Evolutionary conservation across 2,797 vertebrate species (phyloP).

Genomic region (Xyrichtys novacula): DNA sequence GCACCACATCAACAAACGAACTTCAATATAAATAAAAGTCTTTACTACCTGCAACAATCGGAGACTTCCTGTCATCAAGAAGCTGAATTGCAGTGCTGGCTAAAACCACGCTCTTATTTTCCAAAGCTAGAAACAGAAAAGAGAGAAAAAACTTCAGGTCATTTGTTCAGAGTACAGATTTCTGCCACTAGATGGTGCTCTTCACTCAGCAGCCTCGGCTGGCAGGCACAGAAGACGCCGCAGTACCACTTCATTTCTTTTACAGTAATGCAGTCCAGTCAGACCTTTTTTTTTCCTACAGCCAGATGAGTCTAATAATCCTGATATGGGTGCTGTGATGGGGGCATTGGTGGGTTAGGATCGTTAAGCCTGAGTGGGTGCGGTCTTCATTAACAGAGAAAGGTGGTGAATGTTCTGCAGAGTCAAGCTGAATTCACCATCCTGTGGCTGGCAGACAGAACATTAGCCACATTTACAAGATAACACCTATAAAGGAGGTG

Average conservation of each 20-base stretch:
- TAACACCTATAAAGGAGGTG: constrained; percentile 40
- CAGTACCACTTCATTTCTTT: constrained; percentile 39
- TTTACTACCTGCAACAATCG: constrained; percentile 93
- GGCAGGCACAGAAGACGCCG: not conserved
- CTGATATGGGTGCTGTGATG: constrained; percentile 40
- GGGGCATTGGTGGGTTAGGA: constrained; percentile 51
- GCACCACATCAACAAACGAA: not conserved
- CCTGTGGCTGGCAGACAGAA: constrained; percentile 17
- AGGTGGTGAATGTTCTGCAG: constrained; percentile 50
- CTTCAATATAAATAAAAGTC: not conserved
- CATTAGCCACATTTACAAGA: constrained; percentile 45
- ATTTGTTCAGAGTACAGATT: constrained; percentile 16
- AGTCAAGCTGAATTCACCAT: constrained; percentile 39
- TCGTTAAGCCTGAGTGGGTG: constrained; percentile 38
- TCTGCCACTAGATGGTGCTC: constrained; percentile 72
- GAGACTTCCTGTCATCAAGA: constrained; percentile 95
- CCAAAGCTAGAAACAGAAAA: constrained; percentile 80
- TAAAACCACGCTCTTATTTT: constrained; percentile 97
- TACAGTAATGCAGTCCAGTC: constrained; percentile 46
- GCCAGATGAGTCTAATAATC: constrained; percentile 47
- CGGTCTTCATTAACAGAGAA: constrained; percentile 48
- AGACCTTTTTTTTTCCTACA: constrained; percentile 31
- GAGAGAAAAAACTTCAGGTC: constrained; percentile 1
- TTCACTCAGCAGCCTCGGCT: constrained; percentile 25
- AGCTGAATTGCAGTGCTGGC: constrained; percentile 98